Evolutionary conservation across 2,797 vertebrate species (phyloP), one percentile per base, ranked within the genome.

Genomic region (Melanotaenia nigrans): DNA sequence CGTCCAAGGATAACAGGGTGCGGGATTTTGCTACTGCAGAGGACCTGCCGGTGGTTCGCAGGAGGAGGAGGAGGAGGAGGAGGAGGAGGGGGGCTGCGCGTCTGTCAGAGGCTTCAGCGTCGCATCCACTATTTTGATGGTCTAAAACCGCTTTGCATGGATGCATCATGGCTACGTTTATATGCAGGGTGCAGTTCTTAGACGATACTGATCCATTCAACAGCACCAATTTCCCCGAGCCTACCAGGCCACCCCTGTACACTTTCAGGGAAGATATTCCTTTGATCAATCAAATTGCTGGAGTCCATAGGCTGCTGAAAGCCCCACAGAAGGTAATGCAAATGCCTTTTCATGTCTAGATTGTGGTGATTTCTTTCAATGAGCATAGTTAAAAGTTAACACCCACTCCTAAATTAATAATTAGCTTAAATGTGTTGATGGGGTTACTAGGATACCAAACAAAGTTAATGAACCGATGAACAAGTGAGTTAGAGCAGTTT

Each of bases 131-230:
- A 74, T 86, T 90, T 84, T 76, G 82, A 84, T 78, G 53, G 77
- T 81, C 90, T 75, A 40, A 85, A 75, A 66, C 57, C 75, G 77
- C 83, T 77, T 82, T 94, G 95, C 87, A 96, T 95, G 96, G 95
- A 94, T 89, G 83, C 94, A 92, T 85, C 94, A 98, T 98, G 97
- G 94, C 96, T 77, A 94, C 96, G 81, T 91, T 97, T 84, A 92
- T 94, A 66, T 97, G 95, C 94, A 93, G 96, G 92, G 96, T 97
- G 63, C 97, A 98, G 93, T 96, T 97, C 86, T 89, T 98, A 92
- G 97, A 98, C 92, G 97, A 98, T 88, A 97, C 96, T 61, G 97
- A 97, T 92, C 97, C 97, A 64, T 98, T 98, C 89, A 97, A 96
- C 92, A 97, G 97, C 93, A 97, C 97, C 78, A 97, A 94, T 90